Conservation (phyloP, 2,113 vertebrate genomes). For the Equus przewalskii region DNA sequence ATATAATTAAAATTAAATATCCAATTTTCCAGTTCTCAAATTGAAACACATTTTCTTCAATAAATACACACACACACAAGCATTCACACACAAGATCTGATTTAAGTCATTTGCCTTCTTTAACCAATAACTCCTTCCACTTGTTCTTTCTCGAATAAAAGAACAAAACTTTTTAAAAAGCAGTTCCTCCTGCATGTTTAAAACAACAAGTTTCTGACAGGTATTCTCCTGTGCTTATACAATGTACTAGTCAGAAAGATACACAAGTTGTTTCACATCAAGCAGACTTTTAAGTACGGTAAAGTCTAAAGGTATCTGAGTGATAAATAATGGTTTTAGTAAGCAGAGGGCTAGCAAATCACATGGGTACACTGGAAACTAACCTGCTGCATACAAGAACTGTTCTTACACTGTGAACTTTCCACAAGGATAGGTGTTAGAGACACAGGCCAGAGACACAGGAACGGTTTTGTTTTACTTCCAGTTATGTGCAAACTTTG, state of each 20-base stretch:
- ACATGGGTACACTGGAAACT: not conserved
- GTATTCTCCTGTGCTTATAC: constrained; percentile 9
- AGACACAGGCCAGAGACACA: not conserved
- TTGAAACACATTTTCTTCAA: constrained; percentile 57
- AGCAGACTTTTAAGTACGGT: not conserved
- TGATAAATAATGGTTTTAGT: constrained; percentile 22
- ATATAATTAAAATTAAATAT: constrained; percentile 67
- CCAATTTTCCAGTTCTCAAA: constrained; percentile 59
- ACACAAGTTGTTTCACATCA: constrained; percentile 5
- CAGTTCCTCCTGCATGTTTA: constrained; percentile 61
- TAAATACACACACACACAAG: constrained; percentile 11
- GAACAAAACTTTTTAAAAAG: constrained; percentile 48
- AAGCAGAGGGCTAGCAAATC: constrained; percentile 20
- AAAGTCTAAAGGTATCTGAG: constrained; percentile 26
- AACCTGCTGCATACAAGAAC: not conserved
- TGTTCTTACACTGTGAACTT: not conserved
- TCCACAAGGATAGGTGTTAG: not conserved
- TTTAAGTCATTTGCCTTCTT: constrained; percentile 82
- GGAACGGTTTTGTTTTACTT: constrained; percentile 30
- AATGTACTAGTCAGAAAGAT: not conserved
- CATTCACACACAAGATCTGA: not conserved
- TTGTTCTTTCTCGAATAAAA: constrained; percentile 66
- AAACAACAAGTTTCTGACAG: constrained; percentile 38
- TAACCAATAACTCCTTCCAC: constrained; percentile 39
- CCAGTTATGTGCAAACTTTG: constrained; percentile 38